These are phyloP conservation scores for Drosophila rufa DNA, from an alignment of 1,140 invertebrate species.

Conservation along the genomic window DNA sequence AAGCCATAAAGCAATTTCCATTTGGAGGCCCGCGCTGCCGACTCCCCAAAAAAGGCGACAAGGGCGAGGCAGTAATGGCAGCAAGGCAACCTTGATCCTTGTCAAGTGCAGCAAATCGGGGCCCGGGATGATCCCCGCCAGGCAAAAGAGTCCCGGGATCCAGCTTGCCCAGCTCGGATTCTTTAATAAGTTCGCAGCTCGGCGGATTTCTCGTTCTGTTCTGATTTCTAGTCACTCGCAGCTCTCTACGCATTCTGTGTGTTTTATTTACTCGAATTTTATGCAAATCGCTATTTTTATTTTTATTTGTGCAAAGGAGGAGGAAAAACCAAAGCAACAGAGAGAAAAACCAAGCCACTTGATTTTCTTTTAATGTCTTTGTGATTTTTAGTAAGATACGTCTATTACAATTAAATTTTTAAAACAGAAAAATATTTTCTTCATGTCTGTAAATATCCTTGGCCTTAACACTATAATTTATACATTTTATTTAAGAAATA, in stretches of 20 bases:
- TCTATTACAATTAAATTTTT: not conserved
- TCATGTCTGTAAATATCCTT: no score
- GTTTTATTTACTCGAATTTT: constrained; percentile 81
- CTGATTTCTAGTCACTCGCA: constrained; percentile 63
- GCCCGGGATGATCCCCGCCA: constrained; percentile 16
- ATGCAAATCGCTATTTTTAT: constrained; percentile 79
- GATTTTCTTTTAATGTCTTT: not conserved
- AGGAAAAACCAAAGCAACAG: constrained; percentile 28
- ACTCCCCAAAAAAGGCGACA: constrained; percentile 65
- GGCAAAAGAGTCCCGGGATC: constrained; percentile 11
- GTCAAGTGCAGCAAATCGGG: constrained; percentile 73
- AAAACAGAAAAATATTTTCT: no score
- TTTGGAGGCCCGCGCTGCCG: constrained; percentile 53
- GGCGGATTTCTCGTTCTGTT: constrained; percentile 55
- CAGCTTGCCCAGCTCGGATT: constrained; percentile 13
- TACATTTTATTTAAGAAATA: not conserved
- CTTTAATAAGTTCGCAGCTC: constrained; percentile 82
- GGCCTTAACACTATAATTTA: no score
- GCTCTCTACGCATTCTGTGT: constrained; percentile 62
- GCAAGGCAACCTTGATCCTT: constrained; percentile 79
- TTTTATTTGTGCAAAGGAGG: constrained; percentile 38
- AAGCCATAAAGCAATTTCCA: constrained; percentile 85
- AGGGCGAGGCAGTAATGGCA: constrained; percentile 42
- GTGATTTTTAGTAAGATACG: no score
- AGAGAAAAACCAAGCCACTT: constrained; percentile 15